phyloP scores from a whole-genome alignment of 2,797 vertebrate genomes.

The Acrocephalus scirpaceus region DNA sequence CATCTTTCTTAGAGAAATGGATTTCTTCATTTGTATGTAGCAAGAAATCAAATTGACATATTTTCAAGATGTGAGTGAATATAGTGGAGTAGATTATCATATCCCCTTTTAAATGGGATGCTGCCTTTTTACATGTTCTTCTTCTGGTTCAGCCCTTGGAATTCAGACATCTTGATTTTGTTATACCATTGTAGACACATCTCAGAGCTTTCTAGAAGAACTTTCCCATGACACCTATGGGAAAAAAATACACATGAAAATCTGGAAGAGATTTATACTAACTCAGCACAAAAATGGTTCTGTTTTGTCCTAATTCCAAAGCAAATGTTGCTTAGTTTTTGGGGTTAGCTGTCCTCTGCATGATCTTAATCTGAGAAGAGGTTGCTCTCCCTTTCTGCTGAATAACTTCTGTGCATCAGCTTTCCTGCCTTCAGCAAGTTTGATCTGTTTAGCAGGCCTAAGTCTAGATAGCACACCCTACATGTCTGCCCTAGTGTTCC shows the following conservation, averaged over 20 bases:
- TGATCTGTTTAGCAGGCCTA: background rate
- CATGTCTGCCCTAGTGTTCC: accelerated
- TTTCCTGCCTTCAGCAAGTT: background rate
- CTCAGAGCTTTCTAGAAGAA: background rate
- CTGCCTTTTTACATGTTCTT: background rate
- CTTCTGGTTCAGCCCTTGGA: background rate
- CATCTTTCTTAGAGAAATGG: background rate
- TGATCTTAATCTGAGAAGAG: background rate
- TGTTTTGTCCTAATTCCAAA: background rate
- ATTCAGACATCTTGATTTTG: background rate
- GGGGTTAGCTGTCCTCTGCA: background rate
- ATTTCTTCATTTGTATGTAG: background rate
- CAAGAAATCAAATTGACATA: background rate
- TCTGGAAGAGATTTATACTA: background rate
- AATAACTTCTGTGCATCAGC: background rate
- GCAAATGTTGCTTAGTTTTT: background rate
- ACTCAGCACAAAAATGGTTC: background rate
- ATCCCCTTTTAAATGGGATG: background rate
- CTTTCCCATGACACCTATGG: background rate
- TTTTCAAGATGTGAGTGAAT: background rate
- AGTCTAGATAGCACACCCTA: background rate
- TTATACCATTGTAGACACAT: background rate
- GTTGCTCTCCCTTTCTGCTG: background rate
- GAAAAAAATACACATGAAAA: background rate
- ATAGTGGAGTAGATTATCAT: background rate